Base-by-base conservation (phyloP, 2,113 vertebrate species). In the Ovibos moschatus region DNA sequence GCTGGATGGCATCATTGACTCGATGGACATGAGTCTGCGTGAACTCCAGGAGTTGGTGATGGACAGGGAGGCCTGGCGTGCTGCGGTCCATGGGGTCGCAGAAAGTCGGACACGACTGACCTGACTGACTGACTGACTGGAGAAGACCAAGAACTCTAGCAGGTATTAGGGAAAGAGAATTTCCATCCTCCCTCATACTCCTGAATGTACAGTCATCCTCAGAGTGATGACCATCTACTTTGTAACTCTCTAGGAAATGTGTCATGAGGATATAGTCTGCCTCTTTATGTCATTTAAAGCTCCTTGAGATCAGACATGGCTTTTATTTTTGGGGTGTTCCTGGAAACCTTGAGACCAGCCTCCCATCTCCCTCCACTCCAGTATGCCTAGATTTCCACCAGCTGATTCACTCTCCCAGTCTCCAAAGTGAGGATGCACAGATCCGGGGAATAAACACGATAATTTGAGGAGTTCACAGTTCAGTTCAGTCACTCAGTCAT, bases 101-200 rank as follows among this genome's bases (percentile, higher is more conserved):
- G 2, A 71, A 5, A 71, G n/a, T 71, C 0, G 0, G n/a, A 71
- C 67, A 71, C 0, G 10, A 12, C n/a, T 71, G n/a, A 19, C 12
- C 19, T 71, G 67, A 23, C 64, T 67, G 30, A 33, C 16, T n/a
- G 17, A n/a, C 64, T 71, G 36, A 27, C 71, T 14, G 23, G 12
- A 43, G 71, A 76, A 76, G 36, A 43, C 36, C 71, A 74, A 43
- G 71, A 76, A 43, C 67, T 25, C 36, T 25, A 76, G 71, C 1
- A 40, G 71, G 23, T 43, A 7, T 76, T 27, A 76, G 36, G 50
- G 13, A 92, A 84, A 74, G 13, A 43, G 51, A 64, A n/a, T 15
- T 4, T 51, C 3, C 30, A n/a, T 43, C 76, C 47, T 76, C 40
- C 67, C 11, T 82, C 36, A 7, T 19, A 21, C 13, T 62, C 50